Conservation (phyloP, 1,140 invertebrate species). For the Bombus confusus region DNA sequence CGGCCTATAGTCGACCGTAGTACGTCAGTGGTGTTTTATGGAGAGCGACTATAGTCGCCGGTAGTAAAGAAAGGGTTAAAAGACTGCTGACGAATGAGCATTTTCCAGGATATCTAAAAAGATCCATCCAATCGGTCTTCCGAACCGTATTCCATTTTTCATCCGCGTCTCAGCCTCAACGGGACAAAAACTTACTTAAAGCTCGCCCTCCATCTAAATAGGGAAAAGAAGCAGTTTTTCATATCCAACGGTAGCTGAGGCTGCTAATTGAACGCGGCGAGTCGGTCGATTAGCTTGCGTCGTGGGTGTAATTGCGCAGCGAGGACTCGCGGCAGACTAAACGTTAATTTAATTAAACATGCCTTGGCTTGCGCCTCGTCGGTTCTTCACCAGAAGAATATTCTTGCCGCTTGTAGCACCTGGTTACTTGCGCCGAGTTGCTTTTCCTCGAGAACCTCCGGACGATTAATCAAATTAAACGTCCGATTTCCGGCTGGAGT, state of each 20-base stretch:
- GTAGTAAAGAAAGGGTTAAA: too few relatives aligned
- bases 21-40: too few relatives aligned
- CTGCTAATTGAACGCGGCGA: constrained; percentile 63
- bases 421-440: constrained; percentile 3
- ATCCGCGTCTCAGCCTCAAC: not conserved
- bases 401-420: constrained; percentile 39
- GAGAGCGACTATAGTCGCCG: too few relatives aligned
- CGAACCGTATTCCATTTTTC: not conserved
- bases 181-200: not conserved
- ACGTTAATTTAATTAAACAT: constrained; percentile 78
- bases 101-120: too few relatives aligned
- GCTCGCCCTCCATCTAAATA: not conserved
- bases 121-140: too few relatives aligned
- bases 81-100: too few relatives aligned
- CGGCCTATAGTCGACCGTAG: too few relatives aligned
- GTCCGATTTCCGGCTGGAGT: constrained; percentile 38
- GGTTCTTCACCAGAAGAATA: constrained; percentile 60
- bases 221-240: not conserved
- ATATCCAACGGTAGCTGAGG: too few relatives aligned
- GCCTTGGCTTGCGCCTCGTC: not conserved
- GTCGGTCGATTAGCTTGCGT: constrained; percentile 71
- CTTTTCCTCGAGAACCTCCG: not conserved
- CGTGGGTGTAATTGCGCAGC: constrained; percentile 74
- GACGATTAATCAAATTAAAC: constrained; percentile 55
- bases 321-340: constrained; percentile 52